Base-by-base conservation (phyloP, 2,113 vertebrate species). In the Rissa tridactyla region DNA sequence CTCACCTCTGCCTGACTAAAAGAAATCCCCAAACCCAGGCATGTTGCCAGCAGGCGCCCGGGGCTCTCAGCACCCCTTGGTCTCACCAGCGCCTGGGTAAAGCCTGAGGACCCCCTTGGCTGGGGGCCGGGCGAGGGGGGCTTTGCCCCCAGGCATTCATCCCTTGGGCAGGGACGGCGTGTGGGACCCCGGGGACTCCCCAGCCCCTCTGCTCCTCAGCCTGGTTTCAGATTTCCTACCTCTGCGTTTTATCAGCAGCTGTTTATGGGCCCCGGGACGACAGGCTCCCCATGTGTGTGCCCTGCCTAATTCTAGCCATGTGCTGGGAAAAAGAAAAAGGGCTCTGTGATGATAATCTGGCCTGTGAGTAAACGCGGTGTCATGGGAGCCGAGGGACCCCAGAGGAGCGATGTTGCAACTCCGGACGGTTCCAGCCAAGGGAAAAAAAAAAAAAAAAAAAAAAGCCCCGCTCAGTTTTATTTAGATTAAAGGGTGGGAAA, bases 401-500 rank as follows among this genome's bases (percentile, higher is more conserved):
- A 89, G 96, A 97, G 97, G 96, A 96, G 96, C 92, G 97, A 98
- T 98, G 97, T 98, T 97, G 98, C 96, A 97, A 98, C 95, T 96
- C 92, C 1, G 58, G 91, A 95, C 10, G 46, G 77, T 77, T 96
- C 90, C 82, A 96, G 97, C 96, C 94, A 97, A 96, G 70, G 23
- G 44, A 0, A 46, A 73, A 72, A 60, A 0, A 49, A 77, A 75
- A 60, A 73, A 88, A 49, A 71, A 52, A 87, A 61, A 61, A 29
- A 36, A 70, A 61, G 68, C 88, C 2, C 11, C 9, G 9, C 94
- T 96, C 95, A 73, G 97, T 97, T 98, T 98, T 98, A 98, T 98
- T 98, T 98, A 98, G 98, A 98, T 98, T 97, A 98, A 97, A 97
- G 96, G 94, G 97, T 98, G 98, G 98, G 98, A 98, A 98, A 98